phyloP scores from a whole-genome alignment of 2,113 vertebrate genomes.

The Grantiella picta region DNA sequence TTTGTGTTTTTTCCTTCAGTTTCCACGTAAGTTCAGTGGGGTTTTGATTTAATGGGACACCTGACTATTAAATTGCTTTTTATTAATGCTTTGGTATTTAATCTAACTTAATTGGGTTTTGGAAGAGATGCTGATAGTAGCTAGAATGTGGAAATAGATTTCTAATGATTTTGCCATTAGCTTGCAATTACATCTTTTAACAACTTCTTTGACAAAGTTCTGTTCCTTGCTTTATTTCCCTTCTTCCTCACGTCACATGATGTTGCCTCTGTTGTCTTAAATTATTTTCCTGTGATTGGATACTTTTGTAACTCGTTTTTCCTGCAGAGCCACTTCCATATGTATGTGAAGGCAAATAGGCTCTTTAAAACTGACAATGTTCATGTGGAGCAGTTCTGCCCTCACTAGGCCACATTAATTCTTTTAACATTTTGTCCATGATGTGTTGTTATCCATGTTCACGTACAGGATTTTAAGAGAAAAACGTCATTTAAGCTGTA shows the following conservation, averaged over 20 bases:
- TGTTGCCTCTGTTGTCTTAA: neutral
- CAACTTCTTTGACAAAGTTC: neutral
- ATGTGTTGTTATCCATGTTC: neutral
- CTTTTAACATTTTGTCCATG: rapidly evolving
- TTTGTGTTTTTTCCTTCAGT: neutral
- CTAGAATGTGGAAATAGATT: neutral
- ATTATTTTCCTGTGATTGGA: rapidly evolving
- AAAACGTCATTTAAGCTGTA: neutral
- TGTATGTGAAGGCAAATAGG: neutral
- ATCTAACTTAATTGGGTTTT: neutral
- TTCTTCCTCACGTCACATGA: neutral
- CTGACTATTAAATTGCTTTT: neutral
- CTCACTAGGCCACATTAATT: neutral
- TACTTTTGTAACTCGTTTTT: neutral
- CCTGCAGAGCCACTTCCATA: neutral
- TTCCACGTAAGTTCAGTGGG: rapidly evolving
- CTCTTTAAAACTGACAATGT: neutral
- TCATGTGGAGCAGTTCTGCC: neutral
- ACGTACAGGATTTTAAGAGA: neutral
- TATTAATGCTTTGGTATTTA: neutral
- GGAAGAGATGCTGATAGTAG: neutral
- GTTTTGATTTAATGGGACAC: neutral
- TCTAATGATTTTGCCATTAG: neutral
- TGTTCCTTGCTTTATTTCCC: neutral
- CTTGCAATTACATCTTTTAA: neutral